Conservation (phyloP, 2,797 vertebrate species). For the Rhinatrema bivittatum region DNA sequence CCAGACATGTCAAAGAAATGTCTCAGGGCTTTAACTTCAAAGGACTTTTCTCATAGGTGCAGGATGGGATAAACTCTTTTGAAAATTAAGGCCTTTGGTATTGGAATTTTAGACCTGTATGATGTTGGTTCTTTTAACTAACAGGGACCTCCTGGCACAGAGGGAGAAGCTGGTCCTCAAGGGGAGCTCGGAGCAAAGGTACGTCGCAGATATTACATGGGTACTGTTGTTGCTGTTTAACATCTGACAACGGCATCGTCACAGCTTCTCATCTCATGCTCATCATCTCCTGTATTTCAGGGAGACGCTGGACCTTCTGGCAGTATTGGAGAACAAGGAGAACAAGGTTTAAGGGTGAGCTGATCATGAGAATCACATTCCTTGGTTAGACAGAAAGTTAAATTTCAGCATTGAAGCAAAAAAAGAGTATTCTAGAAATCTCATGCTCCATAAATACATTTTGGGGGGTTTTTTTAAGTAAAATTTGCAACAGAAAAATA, state of each 20-base stretch:
- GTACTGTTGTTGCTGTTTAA: too few relatives aligned
- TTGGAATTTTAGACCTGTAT: background rate
- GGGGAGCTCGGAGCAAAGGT: constrained; percentile 86
- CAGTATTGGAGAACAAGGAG: constrained; percentile 71
- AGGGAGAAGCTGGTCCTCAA: constrained; percentile 75
- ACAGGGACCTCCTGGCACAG: constrained; percentile 78
- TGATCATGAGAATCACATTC: constrained; percentile 1
- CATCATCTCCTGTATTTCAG: constrained; percentile 48
- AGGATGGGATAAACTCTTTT: too few relatives aligned
- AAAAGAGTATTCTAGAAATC: too few relatives aligned
- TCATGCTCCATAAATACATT: too few relatives aligned
- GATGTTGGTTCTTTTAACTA: background rate
- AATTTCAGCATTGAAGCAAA: background rate
- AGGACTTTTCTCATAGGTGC: too few relatives aligned
- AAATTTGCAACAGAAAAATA: too few relatives aligned
- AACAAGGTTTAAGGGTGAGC: constrained; percentile 81
- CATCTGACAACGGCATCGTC: too few relatives aligned
- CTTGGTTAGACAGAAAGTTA: background rate
- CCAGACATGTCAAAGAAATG: too few relatives aligned
- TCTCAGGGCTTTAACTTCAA: too few relatives aligned
- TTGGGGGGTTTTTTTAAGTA: too few relatives aligned
- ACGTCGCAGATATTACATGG: constrained; percentile 19
- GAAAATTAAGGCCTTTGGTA: too few relatives aligned
- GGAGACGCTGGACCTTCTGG: constrained; percentile 79
- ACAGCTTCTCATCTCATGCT: background rate